Evolutionary conservation across 2,888 invertebrate genomes (phyloP), one percentile per base, ranked within the genome.

Genomic region (Agapostemon virescens): DNA sequence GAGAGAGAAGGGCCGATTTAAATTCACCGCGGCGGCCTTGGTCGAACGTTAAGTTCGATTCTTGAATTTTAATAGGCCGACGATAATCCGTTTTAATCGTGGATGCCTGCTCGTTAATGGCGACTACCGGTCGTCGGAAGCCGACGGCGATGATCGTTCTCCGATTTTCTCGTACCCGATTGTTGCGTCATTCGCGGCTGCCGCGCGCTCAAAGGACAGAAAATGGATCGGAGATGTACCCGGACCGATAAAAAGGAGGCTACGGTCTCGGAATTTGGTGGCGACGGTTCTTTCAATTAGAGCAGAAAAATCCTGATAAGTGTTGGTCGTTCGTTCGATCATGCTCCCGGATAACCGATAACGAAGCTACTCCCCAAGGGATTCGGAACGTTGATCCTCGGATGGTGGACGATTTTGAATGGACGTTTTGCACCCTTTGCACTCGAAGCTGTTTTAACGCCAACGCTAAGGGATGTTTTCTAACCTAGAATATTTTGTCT

Each of bases 21-120:
- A 74, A 82, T 77, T 79, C 79, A 70, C 36, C 63, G 6, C 63
- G 30, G 42, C 49, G 74, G 55, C 69, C 74, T 69, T 64, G 78
- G 70, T 79, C 79, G 71, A 63, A 33, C 72, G 40, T 72, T 71
- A 20, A 69, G 23, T 66, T 66, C 58, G 70, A 77, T 58, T 76
- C 77, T 61, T 49, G 67, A 69, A 67, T 69, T 40, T 77, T 69
- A 77, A 73, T 77, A 26, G 77, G 45, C 42, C 55, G 52, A 15
- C 61, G 42, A 26, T 71, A 26, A 68, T 42, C 58, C 52, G 38
- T 40, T 63, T 76, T 68, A 61, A 79, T 71, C 30, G 45, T 36
- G 63, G 15, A 38, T 71, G 26, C 45, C 26, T 13, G 49, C 38
- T 23, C 26, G 9, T 55, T 73, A 55, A 69, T 30, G 17, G 13